Evolutionary conservation across 2,797 vertebrate genomes (phyloP), one percentile per base, ranked within the genome.

Genomic region (Myotis planiceps): DNA sequence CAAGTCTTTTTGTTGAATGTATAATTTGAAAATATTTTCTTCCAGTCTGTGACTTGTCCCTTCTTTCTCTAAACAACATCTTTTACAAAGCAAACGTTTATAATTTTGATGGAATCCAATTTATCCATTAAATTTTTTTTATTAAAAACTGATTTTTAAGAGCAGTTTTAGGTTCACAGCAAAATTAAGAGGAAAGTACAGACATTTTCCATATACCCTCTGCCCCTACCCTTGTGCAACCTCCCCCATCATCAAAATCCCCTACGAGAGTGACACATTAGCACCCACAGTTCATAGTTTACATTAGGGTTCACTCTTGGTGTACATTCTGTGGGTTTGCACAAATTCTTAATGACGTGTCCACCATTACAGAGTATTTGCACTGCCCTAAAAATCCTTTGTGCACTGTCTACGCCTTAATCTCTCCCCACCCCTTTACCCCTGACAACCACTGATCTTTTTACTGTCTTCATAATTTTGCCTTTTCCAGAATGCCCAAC

Each of bases 41-140:
- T 83, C 42, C 29, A 25, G 19, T 55, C 42, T 88, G 10, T 93
- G 74, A 90, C 25, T 68, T 88, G 39, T 53, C 37, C 80, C 15
- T 91, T 85, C 45, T 53, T 83, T 92, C 75, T 90, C 21, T 53
- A 60, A 83, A 76, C 9, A 23, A 6, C 85, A 39, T 32, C 27
- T 92, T 92, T 49, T 19, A 94, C 34, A 88, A 88, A 91, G 9
- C n/a, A 55, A 81, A 66, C 32, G 75, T 37, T 94, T 96, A 69
- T 15, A 65, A 69, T 86, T 89, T 92, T 86, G 32, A 65, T 39
- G 14, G 83, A 83, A 49, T 87, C 45, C 58, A 76, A 15, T 75
- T 89, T 83, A 68, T 76, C 13, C 37, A 69, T 92, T 51, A 53
- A 29, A 60, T 82, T 93, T 81, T 89, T 71, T 45, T 37, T 10